Evolutionary conservation across 2,113 vertebrate genomes (phyloP).

Genomic region (Antigone vipio): DNA sequence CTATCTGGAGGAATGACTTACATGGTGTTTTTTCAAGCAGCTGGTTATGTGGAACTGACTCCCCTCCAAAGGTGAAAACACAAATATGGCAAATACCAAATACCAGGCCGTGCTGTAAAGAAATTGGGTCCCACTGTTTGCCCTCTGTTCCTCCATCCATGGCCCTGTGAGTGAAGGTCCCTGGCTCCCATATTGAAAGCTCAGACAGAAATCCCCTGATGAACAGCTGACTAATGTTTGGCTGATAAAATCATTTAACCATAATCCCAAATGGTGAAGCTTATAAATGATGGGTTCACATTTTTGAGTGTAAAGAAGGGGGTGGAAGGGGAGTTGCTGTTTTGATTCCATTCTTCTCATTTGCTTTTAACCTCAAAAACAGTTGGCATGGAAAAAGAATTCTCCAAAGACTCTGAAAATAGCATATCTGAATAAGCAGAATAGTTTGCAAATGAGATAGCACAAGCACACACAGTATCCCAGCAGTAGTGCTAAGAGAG

Average conservation of each 20-base stretch:
- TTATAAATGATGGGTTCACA: neutral
- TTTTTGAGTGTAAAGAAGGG: neutral
- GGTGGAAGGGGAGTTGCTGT: neutral
- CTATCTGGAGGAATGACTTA: neutral
- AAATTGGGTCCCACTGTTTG: neutral
- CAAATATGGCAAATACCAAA: neutral
- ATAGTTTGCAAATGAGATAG: slow-evolving; percentile 28
- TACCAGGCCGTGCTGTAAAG: neutral
- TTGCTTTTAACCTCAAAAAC: slow-evolving; percentile 26
- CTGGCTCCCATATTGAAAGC: neutral
- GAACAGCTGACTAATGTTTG: neutral
- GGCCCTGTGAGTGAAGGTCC: neutral
- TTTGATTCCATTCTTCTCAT: neutral
- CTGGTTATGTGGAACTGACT: neutral
- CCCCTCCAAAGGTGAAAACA: neutral
- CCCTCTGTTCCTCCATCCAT: neutral
- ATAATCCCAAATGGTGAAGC: neutral
- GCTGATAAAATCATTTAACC: neutral
- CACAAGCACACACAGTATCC: neutral
- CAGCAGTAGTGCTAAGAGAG: neutral
- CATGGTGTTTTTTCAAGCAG: neutral
- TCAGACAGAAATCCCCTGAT: neutral
- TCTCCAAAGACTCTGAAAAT: slow-evolving; percentile 14
- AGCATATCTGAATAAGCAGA: slow-evolving; percentile 31
- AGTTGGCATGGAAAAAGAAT: neutral